Base-by-base conservation (phyloP, 2,113 vertebrate species). In the Equus quagga region DNA sequence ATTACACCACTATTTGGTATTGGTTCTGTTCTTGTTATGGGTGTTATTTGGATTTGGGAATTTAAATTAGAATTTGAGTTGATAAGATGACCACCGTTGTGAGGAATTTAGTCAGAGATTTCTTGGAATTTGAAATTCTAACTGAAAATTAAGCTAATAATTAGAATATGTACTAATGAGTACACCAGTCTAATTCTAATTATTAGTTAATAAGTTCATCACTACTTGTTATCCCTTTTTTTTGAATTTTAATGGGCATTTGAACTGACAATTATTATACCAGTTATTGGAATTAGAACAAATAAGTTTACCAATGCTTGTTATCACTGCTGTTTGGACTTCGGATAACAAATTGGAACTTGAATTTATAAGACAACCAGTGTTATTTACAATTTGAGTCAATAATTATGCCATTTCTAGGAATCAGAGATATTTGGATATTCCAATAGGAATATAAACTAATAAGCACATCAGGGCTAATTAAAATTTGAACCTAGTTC, bases 401-500 rank as follows among this genome's bases (percentile, higher is more conserved):
- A 58, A 33, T 69, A 56, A 41, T 67, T 41, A 60, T 26, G 24
- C 4, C 26, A 8, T 23, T 54, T 60, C 31, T 41, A 26, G 21
- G 14, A 41, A 41, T 51, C 15, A 0, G 19, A 69, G 76, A 8
- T 5, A 41, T 33, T 13, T 33, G 26, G 26, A 60, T 75, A 41
- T 3, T 28, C 17, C 26, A 62, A 5, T 0, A 72, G 19, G 10
- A 49, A 28, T 6, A 7, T 33, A 6, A 58, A n/a, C 12, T 67
- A 69, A 18, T 31, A 23, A 65, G 21, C 19, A 46, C 1, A 6
- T 17, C 5, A 17, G 4, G 6, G 26, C 23, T 23, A 3, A n/a
- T 8, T 31, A 7, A 41, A 46, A 62, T 19, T 26, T 18, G 19
- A 62, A 31, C 26, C 15, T 13, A 2, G 1, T 9, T 2, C 0